phyloP scores from a whole-genome alignment of 2,888 invertebrate species.

The Atrina japonica region DNA sequence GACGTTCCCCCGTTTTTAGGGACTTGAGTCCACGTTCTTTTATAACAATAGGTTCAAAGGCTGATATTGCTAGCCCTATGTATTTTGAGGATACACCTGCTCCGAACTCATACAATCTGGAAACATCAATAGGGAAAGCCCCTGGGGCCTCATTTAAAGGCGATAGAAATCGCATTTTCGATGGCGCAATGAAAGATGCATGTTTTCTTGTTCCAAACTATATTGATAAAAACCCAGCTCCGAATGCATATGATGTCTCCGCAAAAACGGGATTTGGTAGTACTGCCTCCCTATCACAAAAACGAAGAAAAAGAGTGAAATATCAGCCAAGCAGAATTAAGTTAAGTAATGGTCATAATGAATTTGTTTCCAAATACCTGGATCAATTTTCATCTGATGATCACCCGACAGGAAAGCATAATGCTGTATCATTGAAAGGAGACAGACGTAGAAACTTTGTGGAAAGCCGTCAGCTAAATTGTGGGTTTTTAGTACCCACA shows the following conservation, averaged over 20 bases:
- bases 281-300: constrained; percentile 8
- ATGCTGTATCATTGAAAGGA: constrained; percentile 53
- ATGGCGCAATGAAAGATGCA: constrained; percentile 54
- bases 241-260: constrained; percentile 33
- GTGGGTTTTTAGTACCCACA: constrained; percentile 43
- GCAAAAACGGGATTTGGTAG: constrained; percentile 6
- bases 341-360: constrained; percentile 23
- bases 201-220: constrained; percentile 55
- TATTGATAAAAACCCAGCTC: constrained; percentile 54
- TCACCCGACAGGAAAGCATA: constrained; percentile 45
- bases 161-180: constrained; percentile 49
- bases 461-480: constrained; percentile 48
- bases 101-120: constrained; percentile 57
- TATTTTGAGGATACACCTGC: constrained; percentile 50
- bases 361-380: constrained; percentile 13
- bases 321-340: too few relatives aligned
- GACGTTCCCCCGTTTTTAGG: neutral
- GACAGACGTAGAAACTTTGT: constrained; percentile 49
- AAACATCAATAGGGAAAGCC: constrained; percentile 50
- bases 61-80: constrained; percentile 27
- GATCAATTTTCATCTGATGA: constrained; percentile 55
- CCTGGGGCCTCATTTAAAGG: constrained; percentile 55
- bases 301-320: too few relatives aligned
- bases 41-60: constrained; percentile 16
- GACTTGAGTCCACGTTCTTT: constrained; percentile 12